These are phyloP conservation scores for Mesorhabditis spiculigera DNA, from an alignment of 2,888 invertebrate genomes.

Conservation along the genomic window DNA sequence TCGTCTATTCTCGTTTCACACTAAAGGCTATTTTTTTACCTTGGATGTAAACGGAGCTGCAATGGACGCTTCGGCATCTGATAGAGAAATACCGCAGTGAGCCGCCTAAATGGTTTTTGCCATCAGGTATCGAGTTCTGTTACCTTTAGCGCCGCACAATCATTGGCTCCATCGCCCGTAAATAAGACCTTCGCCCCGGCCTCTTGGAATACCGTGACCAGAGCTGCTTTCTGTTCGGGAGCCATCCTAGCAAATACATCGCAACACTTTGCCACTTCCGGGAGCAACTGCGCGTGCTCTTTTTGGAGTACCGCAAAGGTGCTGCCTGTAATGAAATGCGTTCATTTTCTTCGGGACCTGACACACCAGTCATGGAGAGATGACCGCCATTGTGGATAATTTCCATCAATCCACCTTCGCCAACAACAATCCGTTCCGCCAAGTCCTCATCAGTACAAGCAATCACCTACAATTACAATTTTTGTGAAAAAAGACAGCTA, in stretches of 20 bases:
- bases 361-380: not conserved
- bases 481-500: no score
- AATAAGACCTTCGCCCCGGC: constrained; percentile 57
- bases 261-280: constrained; percentile 49
- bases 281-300: constrained; percentile 53
- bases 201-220: constrained; percentile 58
- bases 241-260: constrained; percentile 62
- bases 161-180: constrained; percentile 63
- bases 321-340: constrained; percentile 18
- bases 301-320: constrained; percentile 51
- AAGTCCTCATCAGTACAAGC: not conserved
- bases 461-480: not conserved
- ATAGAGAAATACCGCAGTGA: constrained; percentile 61
- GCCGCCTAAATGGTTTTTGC: constrained; percentile 48
- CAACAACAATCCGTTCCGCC: constrained; percentile 2
- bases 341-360: no score
- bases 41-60: constrained; percentile 71
- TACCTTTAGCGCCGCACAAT: constrained; percentile 62
- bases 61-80: constrained; percentile 66
- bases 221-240: constrained; percentile 71
- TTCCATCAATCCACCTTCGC: not conserved
- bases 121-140: constrained; percentile 34
- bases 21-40: constrained; percentile 9
- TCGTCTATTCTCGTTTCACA: not conserved
- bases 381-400: not conserved